phyloP scores from a whole-genome alignment of 1,140 invertebrate species.

The Adoxophyes honmai region DNA sequence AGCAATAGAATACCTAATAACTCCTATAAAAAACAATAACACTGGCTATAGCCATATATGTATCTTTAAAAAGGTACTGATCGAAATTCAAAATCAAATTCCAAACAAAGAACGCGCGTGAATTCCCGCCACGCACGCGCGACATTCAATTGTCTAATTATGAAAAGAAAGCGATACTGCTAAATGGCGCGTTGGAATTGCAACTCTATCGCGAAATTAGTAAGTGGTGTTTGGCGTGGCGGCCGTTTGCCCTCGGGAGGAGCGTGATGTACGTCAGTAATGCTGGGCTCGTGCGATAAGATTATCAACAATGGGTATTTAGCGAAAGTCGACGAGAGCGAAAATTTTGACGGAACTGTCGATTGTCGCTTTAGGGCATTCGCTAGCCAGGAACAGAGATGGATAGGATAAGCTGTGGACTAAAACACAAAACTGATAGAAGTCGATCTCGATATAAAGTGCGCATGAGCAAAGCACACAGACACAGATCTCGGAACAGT shows the following conservation, averaged over 20 bases:
- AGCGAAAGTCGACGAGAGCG: conserved; percentile 20
- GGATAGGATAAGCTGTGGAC: not conserved
- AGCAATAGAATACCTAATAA: too few relatives aligned
- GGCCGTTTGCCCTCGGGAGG: conserved; percentile 15
- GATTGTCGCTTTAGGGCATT: not conserved
- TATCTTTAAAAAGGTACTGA: conserved; percentile 1
- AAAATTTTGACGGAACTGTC: conserved; percentile 12
- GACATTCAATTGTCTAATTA: conserved; percentile 24
- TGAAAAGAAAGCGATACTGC: conserved; percentile 19
- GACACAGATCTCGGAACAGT: too few relatives aligned
- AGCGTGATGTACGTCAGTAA: conserved; percentile 17
- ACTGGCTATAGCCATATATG: not conserved
- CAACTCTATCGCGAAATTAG: conserved; percentile 9
- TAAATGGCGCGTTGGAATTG: not conserved
- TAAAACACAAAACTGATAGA: too few relatives aligned
- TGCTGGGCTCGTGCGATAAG: not conserved
- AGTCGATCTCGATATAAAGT: too few relatives aligned
- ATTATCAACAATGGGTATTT: conserved; percentile 19
- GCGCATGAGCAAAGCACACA: too few relatives aligned
- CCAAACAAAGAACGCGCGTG: conserved; percentile 17
- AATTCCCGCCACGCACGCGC: conserved; percentile 20
- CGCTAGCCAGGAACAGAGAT: not conserved
- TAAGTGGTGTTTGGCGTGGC: not conserved
- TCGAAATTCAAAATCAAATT: conserved; percentile 14
- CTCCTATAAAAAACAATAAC: not conserved